phyloP scores from a whole-genome alignment of 2,888 invertebrate genomes.

The Zonitis immaculata region DNA sequence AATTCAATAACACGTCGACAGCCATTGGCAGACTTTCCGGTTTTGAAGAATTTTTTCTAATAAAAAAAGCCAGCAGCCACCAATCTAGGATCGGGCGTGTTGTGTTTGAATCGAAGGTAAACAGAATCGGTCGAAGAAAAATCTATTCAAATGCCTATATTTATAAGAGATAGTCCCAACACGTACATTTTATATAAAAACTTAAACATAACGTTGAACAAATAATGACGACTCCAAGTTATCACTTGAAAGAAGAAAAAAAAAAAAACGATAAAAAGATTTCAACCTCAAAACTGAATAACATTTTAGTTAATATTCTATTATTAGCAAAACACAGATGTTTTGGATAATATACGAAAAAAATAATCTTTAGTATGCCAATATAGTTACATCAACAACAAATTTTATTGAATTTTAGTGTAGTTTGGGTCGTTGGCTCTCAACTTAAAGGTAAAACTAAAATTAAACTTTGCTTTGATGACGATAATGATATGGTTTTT shows the following conservation, averaged over 20 bases:
- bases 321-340: constrained; percentile 29
- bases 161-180: no score
- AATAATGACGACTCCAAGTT: constrained; percentile 40
- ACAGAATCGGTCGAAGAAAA: no score
- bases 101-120: no score
- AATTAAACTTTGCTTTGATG: constrained; percentile 12
- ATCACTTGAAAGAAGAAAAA: no score
- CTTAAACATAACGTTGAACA: constrained; percentile 30
- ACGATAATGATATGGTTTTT: not conserved
- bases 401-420: constrained; percentile 1
- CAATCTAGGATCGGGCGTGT: no score
- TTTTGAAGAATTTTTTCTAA: no score
- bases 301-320: constrained; percentile 32
- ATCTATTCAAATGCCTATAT: no score
- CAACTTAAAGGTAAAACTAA: constrained; percentile 6
- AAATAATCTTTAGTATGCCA: constrained; percentile 8
- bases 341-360: constrained; percentile 24
- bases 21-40: no score
- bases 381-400: constrained; percentile 12
- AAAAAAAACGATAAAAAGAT: constrained; percentile 30
- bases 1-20: no score
- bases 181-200: not conserved
- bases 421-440: constrained; percentile 7
- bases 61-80: no score
- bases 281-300: constrained; percentile 31